Base-by-base conservation (phyloP, 2,888 invertebrate species). In the Diaphora mendica region DNA sequence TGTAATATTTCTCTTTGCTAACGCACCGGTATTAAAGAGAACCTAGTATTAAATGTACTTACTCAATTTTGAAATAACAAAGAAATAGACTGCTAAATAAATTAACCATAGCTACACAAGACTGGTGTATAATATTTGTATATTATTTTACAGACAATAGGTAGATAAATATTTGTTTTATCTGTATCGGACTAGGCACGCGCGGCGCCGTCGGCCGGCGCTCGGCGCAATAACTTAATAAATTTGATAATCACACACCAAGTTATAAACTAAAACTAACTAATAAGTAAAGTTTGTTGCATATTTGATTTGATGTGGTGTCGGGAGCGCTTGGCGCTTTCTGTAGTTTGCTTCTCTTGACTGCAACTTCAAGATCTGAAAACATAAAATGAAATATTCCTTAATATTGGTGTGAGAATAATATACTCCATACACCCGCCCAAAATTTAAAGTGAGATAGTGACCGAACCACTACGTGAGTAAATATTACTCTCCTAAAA, bases 141-240 rank as follows among this genome's bases (percentile, higher is more conserved):
- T 84, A 87, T 85, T 92, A 93, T 91, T 90, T 92, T 92, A 93
- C 90, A 92, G 91, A 92, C 90, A 93, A 92, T 91, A 92, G 89
- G 90, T 92, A 94, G 94, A 94, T 93, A 94, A 92, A 93, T 93
- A 92, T 91, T 91, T 91, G 91, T 91, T 93, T 91, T 91, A 93
- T 93, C 91, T 94, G 94, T 93, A 94, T 92, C 91, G 93, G 95
- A 95, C 95, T 95, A 95, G 95, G 94, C 92, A 93, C 91, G 93
- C 94, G 91, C 93, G 91, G 92, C 91, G 80, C 87, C 85, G 88
- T 84, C 85, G 86, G 89, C 86, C 90, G 92, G 92, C 93, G 92
- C 91, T 91, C 91, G 90, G 92, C 94, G 93, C 93, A 92, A 94
- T 94, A 93, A 95, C 94, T 95, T 94, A 94, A 88, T 89, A 90